Evolutionary conservation across 35 echinoderm and acorn worm species (phyloP).

Genomic region (Patiria miniata): DNA sequence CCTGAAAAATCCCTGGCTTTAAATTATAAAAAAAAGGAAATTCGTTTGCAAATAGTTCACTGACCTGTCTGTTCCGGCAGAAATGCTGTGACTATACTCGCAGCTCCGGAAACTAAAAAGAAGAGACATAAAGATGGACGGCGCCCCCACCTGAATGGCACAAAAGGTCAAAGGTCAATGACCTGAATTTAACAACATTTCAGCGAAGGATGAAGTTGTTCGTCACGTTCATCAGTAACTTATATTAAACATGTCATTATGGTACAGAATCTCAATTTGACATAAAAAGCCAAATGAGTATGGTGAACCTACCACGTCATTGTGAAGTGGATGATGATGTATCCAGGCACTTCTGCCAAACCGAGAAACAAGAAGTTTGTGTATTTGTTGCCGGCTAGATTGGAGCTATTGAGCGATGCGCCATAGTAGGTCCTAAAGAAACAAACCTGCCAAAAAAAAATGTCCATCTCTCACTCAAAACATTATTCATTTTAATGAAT

Average conservation of each 20-base stretch:
- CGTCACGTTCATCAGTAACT: too few relatives aligned
- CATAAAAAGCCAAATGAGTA: too few relatives aligned
- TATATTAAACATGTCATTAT: too few relatives aligned
- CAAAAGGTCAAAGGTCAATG: too few relatives aligned
- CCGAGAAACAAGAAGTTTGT: background rate
- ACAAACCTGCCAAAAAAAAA: background rate
- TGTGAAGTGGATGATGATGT: slow-evolving; percentile 9
- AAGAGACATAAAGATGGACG: background rate
- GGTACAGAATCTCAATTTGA: too few relatives aligned
- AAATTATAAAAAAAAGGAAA: too few relatives aligned
- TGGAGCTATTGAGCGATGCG: background rate
- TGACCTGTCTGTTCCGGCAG: background rate
- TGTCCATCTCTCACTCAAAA: too few relatives aligned
- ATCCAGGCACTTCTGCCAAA: background rate
- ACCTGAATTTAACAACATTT: too few relatives aligned
- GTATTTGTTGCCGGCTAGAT: slow-evolving; percentile 18
- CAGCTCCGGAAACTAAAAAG: background rate
- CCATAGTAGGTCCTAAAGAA: background rate
- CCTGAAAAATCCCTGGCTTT: too few relatives aligned
- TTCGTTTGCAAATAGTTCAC: background rate
- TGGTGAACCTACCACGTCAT: slow-evolving; percentile 10
- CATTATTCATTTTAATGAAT: too few relatives aligned
- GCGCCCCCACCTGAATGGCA: slow-evolving; percentile 11
- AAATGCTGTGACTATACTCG: background rate
- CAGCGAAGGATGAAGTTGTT: too few relatives aligned